These are phyloP conservation scores for Phylloscopus collybita DNA, from an alignment of 2,797 vertebrate species.

Conservation along the genomic window DNA sequence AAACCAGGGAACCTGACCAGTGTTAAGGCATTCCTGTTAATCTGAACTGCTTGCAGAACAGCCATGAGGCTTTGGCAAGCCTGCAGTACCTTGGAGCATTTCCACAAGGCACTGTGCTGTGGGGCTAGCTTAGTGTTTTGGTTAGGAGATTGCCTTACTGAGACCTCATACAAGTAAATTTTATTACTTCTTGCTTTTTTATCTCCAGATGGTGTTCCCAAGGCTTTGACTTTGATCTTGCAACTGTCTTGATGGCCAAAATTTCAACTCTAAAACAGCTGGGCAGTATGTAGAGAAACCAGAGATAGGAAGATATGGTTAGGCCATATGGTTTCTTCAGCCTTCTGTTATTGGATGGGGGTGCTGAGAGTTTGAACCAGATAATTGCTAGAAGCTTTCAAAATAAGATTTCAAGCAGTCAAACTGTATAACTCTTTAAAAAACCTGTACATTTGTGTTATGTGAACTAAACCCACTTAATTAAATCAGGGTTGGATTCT, in stretches of 20 bases:
- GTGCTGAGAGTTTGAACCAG: neutral
- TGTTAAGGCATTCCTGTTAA: neutral
- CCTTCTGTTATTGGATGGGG: neutral
- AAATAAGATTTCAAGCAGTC: neutral
- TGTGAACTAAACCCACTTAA: neutral
- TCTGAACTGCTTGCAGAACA: neutral
- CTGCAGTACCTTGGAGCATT: neutral
- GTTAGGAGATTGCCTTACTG: neutral
- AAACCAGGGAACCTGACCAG: neutral
- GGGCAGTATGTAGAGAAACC: neutral
- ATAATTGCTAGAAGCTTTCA: neutral
- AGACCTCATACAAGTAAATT: neutral
- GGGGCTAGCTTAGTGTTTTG: neutral
- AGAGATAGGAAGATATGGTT: neutral
- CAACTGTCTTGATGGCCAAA: neutral
- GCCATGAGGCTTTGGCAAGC: neutral
- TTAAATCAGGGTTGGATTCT: neutral
- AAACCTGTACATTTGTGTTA: neutral
- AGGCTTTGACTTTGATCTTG: neutral
- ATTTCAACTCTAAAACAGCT: neutral
- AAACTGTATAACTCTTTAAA: neutral
- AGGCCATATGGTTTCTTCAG: neutral
- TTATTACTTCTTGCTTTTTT: neutral
- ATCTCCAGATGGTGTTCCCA: neutral
- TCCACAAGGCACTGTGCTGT: neutral